phyloP scores from a whole-genome alignment of 2,797 vertebrate genomes.

The Danio albolineatus region DNA sequence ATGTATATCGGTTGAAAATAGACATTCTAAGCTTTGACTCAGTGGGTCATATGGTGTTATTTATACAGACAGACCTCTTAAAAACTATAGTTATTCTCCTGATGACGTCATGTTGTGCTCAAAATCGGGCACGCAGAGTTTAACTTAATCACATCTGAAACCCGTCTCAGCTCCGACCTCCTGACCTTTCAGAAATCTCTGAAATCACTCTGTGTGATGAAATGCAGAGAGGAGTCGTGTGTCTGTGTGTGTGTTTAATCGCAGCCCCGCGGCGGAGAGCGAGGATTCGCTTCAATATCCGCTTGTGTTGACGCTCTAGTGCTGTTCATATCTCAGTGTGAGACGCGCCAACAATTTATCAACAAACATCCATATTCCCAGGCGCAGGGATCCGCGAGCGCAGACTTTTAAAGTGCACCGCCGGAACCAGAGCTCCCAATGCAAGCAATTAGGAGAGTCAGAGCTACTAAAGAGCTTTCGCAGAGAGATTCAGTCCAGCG shows the following conservation, averaged over 20 bases:
- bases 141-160: background rate
- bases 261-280: slow-evolving; percentile 22
- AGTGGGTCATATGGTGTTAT: too few species aligned
- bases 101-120: too few species aligned
- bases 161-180: background rate
- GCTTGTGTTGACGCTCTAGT: slow-evolving; percentile 38
- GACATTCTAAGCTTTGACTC: too few species aligned
- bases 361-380: slow-evolving; percentile 59
- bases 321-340: slow-evolving; percentile 53
- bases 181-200: slow-evolving; percentile 11
- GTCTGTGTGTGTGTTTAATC: slow-evolving; percentile 45
- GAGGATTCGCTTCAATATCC: slow-evolving; percentile 56
- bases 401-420: slow-evolving; percentile 18
- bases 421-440: slow-evolving; percentile 40
- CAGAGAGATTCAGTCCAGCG: slow-evolving; percentile 45
- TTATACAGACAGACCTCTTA: too few species aligned
- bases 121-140: too few species aligned
- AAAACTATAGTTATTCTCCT: too few species aligned
- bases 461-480: slow-evolving; percentile 55
- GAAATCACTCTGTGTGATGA: slow-evolving; percentile 8
- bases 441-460: slow-evolving; percentile 59
- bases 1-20: too few species aligned
- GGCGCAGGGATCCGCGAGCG: slow-evolving; percentile 43
- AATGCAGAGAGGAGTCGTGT: slow-evolving; percentile 8
- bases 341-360: slow-evolving; percentile 44